Base-by-base conservation (phyloP, 2,888 invertebrate species). In the Ryuthela nishihirai region DNA sequence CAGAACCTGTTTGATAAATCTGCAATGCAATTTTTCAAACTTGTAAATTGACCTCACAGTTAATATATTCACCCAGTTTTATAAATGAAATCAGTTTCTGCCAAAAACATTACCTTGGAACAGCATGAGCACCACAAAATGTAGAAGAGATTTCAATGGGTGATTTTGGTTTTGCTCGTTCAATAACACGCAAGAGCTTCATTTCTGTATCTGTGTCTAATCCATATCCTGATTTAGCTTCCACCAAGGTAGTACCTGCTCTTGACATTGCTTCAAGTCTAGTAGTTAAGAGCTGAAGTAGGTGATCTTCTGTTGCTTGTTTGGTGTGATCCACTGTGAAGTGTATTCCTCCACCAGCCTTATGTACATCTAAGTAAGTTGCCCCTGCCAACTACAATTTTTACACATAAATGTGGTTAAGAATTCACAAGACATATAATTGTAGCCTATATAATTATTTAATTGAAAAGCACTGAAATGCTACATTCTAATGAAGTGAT, bases 341-440 rank as follows among this genome's bases (percentile, higher is more conserved):
- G 68, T 80, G 76, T 54, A 82, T 82, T 5, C 82, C 82, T n/a
- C 82, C 82, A 15, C 82, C 82, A 2, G 78, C 77, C 44, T 74
- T 70, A 70, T 82, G 81, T 24, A 81, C 79, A 24, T 82, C 80
- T 79, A 82, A 78, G 71, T 82, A 82, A 3, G 77, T 75, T 0
- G 81, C 80, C 4, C 82, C 82, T n/a, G 79, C 79, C 55, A 82
- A 70, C 79, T 80, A 49, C 9, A 65, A 52, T n/a, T n/a, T n/a
- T n/a, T n/a, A n/a, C n/a, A n/a, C n/a, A n/a, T n/a, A n/a, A n/a
- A n/a, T n/a, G n/a, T n/a, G n/a, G n/a, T n/a, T n/a, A n/a, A n/a
- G n/a, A n/a, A n/a, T n/a, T n/a, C n/a, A n/a, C n/a, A n/a, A n/a
- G n/a, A n/a, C n/a, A n/a, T n/a, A n/a, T n/a, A n/a, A n/a, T n/a